These are phyloP conservation scores for Cheracebus regulus DNA, from an alignment of 2,797 vertebrate genomes.

Conservation along the genomic window DNA sequence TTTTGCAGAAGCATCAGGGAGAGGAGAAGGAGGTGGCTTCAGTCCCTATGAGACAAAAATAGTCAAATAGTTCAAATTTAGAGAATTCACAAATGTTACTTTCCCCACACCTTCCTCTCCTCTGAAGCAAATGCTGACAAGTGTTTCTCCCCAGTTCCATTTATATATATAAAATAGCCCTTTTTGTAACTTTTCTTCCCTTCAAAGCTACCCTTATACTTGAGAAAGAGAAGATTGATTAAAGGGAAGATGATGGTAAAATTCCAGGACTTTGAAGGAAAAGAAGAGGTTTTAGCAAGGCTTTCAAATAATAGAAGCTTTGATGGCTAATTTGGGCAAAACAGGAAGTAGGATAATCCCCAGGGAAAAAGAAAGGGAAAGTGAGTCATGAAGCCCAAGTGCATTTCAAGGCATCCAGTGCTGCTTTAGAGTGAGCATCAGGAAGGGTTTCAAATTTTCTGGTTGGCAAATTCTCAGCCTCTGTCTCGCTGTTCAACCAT, in stretches of 20 bases:
- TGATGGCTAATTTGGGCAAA: slow-evolving; percentile 35
- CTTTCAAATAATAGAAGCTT: slow-evolving; percentile 31
- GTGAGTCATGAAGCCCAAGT: background rate
- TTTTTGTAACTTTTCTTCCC: background rate
- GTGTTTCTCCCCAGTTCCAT: background rate
- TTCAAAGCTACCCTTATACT: background rate
- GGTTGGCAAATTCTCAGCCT: slow-evolving; percentile 22
- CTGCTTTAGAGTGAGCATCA: background rate
- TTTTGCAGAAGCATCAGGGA: background rate
- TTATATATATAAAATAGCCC: background rate
- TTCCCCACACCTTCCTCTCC: background rate
- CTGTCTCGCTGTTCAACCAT: background rate
- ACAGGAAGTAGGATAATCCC: background rate
- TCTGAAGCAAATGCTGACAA: background rate
- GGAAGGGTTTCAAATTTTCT: background rate
- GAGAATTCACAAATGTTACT: background rate
- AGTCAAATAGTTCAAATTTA: slow-evolving; percentile 29
- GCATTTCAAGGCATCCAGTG: background rate
- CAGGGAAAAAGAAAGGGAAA: background rate
- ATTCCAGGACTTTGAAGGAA: background rate
- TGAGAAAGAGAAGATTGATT: background rate
- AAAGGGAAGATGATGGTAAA: slow-evolving; percentile 44
- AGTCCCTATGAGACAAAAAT: background rate
- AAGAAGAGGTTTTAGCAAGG: slow-evolving; percentile 3
- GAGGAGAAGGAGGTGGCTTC: background rate